Base-by-base conservation (phyloP, 2,113 vertebrate genomes). In the Coturnix japonica region DNA sequence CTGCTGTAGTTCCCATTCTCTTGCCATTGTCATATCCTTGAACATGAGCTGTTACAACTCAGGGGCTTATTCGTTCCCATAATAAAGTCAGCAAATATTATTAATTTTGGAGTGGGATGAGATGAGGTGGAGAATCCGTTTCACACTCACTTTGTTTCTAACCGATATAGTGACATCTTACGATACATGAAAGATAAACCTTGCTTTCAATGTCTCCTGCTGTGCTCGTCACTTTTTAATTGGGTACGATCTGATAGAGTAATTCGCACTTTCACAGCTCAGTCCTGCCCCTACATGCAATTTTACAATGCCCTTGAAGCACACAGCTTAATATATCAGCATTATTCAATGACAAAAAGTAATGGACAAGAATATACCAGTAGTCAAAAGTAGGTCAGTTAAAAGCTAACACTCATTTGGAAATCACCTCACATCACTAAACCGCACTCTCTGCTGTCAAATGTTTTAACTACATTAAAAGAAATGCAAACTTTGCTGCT, bases 141-240 rank as follows among this genome's bases (percentile, higher is more conserved):
- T 96, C 89, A 81, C 85, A 94, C 90, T 91, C 79, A 57, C 70
- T 96, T 91, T 89, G 72, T 91, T 96, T 96, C 96, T 90, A 96
- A 89, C 93, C 1, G 18, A 92, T 87, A 91, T 56, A 89, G 78
- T 75, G 80, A 95, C 72, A 89, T 87, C 82, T 95, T 93, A 85
- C 4, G 14, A 90, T 96, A 91, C 84, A 56, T 89, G 80, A 94
- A 92, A 95, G 95, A 96, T 83, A 95, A 95, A 97, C 88, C 83
- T 92, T 85, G 43, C 91, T 93, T 96, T 94, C 93, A 81, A 67
- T 94, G 94, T 91, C 88, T 87, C 95, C 95, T 88, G 96, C 97
- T 92, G 95, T 66, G 96, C 87, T 93, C 79, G 93, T 96, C 95
- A 86, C 86, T 83, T 94, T 96, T 95, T 96, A 97, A 97, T 95